Evolutionary conservation across 2,113 vertebrate genomes (phyloP).

Genomic region (Balaeniceps rex): DNA sequence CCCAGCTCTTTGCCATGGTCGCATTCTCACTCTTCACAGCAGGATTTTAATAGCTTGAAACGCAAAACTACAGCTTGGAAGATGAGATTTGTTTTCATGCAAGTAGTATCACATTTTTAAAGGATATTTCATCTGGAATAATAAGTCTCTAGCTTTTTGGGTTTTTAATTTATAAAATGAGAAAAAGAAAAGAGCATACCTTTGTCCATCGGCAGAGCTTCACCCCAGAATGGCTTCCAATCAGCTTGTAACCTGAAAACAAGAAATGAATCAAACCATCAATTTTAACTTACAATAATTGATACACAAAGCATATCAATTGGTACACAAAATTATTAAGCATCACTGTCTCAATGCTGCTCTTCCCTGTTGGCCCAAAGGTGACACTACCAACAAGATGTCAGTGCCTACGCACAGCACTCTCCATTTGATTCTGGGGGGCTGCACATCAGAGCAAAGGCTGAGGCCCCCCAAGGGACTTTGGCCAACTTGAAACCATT

Average conservation of each 20-base stretch:
- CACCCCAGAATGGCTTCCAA: slow-evolving; percentile 94
- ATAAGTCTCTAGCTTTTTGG: not conserved
- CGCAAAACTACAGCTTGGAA: not conserved
- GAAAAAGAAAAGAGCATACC: slow-evolving; percentile 65
- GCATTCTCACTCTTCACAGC: not conserved
- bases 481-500: not conserved
- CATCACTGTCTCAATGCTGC: not conserved
- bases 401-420: not conserved
- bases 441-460: not conserved
- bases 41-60: not conserved
- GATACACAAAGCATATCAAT: not conserved
- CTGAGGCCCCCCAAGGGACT: not conserved
- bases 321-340: not conserved
- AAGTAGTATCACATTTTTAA: not conserved
- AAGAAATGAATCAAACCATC: not conserved
- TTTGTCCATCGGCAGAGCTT: slow-evolving; percentile 98
- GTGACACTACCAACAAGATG: not conserved
- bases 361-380: not conserved
- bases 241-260: slow-evolving; percentile 87
- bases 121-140: not conserved
- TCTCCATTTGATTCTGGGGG: not conserved
- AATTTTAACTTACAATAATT: not conserved
- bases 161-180: not conserved
- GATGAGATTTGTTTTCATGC: not conserved
- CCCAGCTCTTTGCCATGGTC: not conserved